Evolutionary conservation across 1,140 invertebrate species (phyloP).

Genomic region (Agrilus planipennis): DNA sequence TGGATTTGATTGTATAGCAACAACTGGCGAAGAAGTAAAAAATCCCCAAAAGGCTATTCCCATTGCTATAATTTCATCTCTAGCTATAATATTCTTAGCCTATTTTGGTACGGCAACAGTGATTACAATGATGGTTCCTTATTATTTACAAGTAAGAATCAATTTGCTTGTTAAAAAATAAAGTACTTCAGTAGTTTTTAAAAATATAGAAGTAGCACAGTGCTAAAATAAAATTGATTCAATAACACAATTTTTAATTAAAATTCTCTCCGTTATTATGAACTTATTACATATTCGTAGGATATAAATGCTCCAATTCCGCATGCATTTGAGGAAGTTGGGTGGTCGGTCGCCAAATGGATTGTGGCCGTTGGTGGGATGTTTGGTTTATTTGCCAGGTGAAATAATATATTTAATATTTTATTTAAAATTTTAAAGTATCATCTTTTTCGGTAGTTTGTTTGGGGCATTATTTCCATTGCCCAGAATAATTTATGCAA

Average conservation of each 20-base stretch:
- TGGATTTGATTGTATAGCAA: conserved; percentile 84
- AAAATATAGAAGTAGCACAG: too few relatives aligned
- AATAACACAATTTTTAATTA: background rate
- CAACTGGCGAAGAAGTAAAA: conserved; percentile 67
- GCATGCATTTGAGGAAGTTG: conserved; percentile 54
- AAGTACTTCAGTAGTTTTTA: too few relatives aligned
- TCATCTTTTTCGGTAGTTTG: conserved; percentile 46
- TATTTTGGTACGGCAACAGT: conserved; percentile 81
- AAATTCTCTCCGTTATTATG: conserved; percentile 7
- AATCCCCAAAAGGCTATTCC: conserved; percentile 83
- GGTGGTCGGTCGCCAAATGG: conserved; percentile 60
- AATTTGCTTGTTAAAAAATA: too few relatives aligned
- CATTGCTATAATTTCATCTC: conserved; percentile 69
- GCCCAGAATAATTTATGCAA: conserved; percentile 77
- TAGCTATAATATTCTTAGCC: conserved; percentile 65
- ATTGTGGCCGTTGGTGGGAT: conserved; percentile 66
- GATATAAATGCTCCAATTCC: conserved; percentile 59
- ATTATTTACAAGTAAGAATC: conserved; percentile 73
- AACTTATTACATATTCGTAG: too few relatives aligned
- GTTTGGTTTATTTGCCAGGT: conserved; percentile 60
- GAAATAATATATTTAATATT: conserved; percentile 9
- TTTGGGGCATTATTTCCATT: conserved; percentile 78
- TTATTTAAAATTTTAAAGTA: background rate
- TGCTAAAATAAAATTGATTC: background rate
- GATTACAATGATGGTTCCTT: conserved; percentile 87